Base-by-base conservation (phyloP, 2,113 vertebrate species). In the Phoenicopterus ruber region DNA sequence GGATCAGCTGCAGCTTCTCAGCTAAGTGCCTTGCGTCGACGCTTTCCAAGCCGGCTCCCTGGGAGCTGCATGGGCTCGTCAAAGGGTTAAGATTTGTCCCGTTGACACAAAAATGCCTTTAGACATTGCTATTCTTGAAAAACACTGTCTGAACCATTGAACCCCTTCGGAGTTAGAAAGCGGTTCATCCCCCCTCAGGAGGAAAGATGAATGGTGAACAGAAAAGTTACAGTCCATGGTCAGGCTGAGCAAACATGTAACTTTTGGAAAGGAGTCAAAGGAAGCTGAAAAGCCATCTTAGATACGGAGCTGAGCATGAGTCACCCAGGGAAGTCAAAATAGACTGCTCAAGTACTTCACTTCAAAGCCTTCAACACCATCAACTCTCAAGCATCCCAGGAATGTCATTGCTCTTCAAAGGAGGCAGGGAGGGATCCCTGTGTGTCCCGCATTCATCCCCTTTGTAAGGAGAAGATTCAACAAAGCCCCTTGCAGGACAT, bases 261-360 rank as follows among this genome's bases (percentile, higher is more conserved):
- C 76, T 78, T 36, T 28, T 83, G 95, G 93, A 80, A 86, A 76
- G 93, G 67, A 9, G 84, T 88, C 82, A 96, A 89, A 96, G 94
- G 86, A 80, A 86, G 81, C 77, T 94, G 90, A 89, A 94, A 91
- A 96, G 29, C 55, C 93, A 69, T 84, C 94, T 90, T 69, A 95
- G 91, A 95, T 88, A 93, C 12, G 22, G 94, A 90, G 86, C 69
- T 77, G 95, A 93, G 77, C 93, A 25, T 90, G 90, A 95, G 77
- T 94, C 95, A 97, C 88, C 31, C 72, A 5, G 79, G 89, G 91
- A 92, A 94, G 93, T 90, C 94, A 95, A 85, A 96, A 95, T 10
- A 95, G 82, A 69, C 79, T 89, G 88, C 93, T 96, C 95, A 96
- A 97, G 96, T 52, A 84, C 94, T 80, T 88, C 84, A 96, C 95